Evolutionary conservation across 2,888 invertebrate species (phyloP), one percentile per base, ranked within the genome.

Genomic region (Meta bourneti): DNA sequence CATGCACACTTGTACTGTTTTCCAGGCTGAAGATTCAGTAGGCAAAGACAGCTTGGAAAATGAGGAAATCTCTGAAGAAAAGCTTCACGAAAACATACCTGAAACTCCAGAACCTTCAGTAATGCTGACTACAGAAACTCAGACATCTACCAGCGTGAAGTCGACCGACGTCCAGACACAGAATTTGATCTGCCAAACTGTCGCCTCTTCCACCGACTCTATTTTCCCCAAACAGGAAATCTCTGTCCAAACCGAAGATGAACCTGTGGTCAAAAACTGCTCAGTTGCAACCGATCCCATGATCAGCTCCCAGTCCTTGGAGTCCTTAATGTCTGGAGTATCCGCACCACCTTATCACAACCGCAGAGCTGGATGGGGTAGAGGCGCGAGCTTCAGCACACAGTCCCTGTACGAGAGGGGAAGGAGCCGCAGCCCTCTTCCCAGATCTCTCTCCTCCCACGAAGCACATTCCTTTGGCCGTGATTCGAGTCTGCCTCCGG

Each of bases 301-400:
- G 92, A 92, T 92, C 16, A 92, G 92, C 48, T 92, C 92, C 20
- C 92, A 92, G 81, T 92, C 92, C 4, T 72, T 92, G 78, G 92
- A 92, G 61, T 92, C 92, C 71, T 61, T 92, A 16, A 48, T 92
- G 16, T 92, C 92, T 20, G 92, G 92, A 54, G 74, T 89, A n/a
- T 92, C 92, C 8, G 92, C 92, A 49, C 92, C 92, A 16, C 92
- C 92, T 19, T 92, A 92, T n/a, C 92, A 92, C 20, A 92, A 92
- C 71, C 80, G 92, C 16, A 51, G 89, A 84, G 92, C 89, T 13
- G 89, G 88, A 5, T 79, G 90, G 69, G 74, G 90, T 48, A 48
- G 85, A 75, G 91, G 83, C 8, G 71, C 77, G 7, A 89, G 92
- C n/a, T 92, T 89, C 71, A 92, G 92, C 34, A 92, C 92, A 6